Conservation (phyloP, 2,113 vertebrate species). For the Rostratula benghalensis region DNA sequence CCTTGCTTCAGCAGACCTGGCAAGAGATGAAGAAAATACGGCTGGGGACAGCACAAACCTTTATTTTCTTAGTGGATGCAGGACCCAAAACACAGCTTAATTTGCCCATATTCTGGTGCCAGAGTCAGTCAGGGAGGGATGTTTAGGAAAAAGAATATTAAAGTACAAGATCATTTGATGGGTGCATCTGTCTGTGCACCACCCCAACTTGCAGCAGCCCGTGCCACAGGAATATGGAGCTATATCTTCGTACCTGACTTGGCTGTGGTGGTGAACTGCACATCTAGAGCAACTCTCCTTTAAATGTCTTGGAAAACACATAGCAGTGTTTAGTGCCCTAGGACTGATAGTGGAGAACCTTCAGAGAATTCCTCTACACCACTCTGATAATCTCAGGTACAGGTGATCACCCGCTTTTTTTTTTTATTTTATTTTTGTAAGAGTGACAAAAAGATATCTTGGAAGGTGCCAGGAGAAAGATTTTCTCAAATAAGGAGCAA, state of each 20-base stretch:
- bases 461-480: background rate
- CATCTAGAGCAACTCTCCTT: background rate
- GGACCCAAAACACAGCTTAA: background rate
- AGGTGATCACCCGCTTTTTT: too few relatives aligned
- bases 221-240: background rate
- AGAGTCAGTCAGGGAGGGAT: accelerated
- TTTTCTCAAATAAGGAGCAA: background rate
- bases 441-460: background rate
- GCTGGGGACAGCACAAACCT: background rate
- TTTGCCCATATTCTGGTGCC: background rate
- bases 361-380: background rate
- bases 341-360: background rate
- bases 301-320: background rate
- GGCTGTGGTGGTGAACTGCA: background rate
- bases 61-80: background rate
- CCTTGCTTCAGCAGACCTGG: background rate
- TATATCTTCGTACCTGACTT: background rate
- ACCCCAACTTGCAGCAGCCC: background rate
- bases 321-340: background rate
- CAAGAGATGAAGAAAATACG: background rate
- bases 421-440: background rate
- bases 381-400: background rate
- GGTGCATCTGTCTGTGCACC: background rate
- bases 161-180: background rate
- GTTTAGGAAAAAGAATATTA: background rate